Evolutionary conservation across 2,888 invertebrate genomes (phyloP), one percentile per base, ranked within the genome.

Genomic region (Cylloceria caligata): DNA sequence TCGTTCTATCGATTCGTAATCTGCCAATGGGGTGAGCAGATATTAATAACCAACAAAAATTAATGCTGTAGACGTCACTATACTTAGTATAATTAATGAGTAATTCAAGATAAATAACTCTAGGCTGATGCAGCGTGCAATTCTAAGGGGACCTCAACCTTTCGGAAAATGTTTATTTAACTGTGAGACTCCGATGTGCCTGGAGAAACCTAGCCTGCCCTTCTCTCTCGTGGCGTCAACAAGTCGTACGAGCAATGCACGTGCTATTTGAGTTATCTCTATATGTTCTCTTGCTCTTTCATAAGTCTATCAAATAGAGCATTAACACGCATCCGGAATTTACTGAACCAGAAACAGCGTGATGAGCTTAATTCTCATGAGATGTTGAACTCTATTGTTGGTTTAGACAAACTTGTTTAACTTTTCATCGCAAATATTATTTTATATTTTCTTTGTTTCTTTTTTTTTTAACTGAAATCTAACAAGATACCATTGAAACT

Each of bases 111-210:
- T 68, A 73, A 80, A 80, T 80, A 74, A 16, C 21, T 68, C 42
- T 62, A 55, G 52, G 55, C 68, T 68, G 60, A 80, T 74, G 39
- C 24, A 55, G 16, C 27, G 55, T 36, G 69, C 6, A 65, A 69
- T 55, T 74, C 60, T 30, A 24, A 74, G 45, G 55, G 47, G 27
- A 16, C 3, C 30, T 3, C 11, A 30, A 64, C 69, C 69, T 75
- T 80, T 80, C 69, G 75, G n/a, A 24, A 45, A 60, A 30, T 49
- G 67, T 74, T 80, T 74, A 69, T 68, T 69, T 69, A 64, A 55
- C 78, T 73, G 57, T 52, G 45, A 74, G 45, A 75, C 52, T 52
- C 30, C 45, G 24, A 11, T 27, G 60, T 42, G 42, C 30, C 42
- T 47, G 57, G 42, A 57, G 78, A 55, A 42, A 78, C 39, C 68